These are phyloP conservation scores for Poecilus cupreus DNA, from an alignment of 2,888 invertebrate species.

Conservation along the genomic window DNA sequence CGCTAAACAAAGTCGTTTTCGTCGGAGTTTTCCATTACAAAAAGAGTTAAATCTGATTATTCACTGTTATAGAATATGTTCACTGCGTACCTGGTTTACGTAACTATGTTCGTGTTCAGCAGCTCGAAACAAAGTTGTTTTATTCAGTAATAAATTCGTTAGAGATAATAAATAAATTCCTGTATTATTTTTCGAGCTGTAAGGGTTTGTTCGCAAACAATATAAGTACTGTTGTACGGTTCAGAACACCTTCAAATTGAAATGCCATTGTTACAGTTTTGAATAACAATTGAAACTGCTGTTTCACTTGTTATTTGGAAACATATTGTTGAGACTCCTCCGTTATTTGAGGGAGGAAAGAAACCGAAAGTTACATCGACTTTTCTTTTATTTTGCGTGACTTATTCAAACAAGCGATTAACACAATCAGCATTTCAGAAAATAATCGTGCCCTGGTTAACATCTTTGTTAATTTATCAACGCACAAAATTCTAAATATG, in stretches of 20 bases:
- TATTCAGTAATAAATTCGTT: constrained; percentile 47
- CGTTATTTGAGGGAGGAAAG: background rate
- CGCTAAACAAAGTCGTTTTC: constrained; percentile 38
- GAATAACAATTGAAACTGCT: constrained; percentile 3
- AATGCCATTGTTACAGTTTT: background rate
- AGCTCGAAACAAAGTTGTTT: constrained; percentile 37
- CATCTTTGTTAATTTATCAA: too few species aligned
- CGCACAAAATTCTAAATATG: too few species aligned
- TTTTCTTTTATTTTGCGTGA: too few species aligned
- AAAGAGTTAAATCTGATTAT: constrained; percentile 32
- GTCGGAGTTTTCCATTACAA: constrained; percentile 21
- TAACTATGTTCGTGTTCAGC: constrained; percentile 23
- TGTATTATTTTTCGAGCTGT: constrained; percentile 36
- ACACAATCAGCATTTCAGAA: too few species aligned
- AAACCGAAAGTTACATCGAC: background rate
- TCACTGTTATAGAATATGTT: constrained; percentile 29
- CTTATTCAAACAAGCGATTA: too few species aligned
- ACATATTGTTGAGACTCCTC: background rate
- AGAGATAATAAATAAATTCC: constrained; percentile 41
- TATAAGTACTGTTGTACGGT: constrained; percentile 13
- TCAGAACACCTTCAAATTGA: constrained; percentile 31
- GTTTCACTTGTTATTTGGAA: background rate
- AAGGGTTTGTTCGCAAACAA: background rate
- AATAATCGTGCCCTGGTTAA: too few species aligned
- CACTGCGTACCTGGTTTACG: constrained; percentile 7